These are phyloP conservation scores for Amblyjoppa proteus DNA, from an alignment of 2,888 invertebrate species.

Conservation along the genomic window DNA sequence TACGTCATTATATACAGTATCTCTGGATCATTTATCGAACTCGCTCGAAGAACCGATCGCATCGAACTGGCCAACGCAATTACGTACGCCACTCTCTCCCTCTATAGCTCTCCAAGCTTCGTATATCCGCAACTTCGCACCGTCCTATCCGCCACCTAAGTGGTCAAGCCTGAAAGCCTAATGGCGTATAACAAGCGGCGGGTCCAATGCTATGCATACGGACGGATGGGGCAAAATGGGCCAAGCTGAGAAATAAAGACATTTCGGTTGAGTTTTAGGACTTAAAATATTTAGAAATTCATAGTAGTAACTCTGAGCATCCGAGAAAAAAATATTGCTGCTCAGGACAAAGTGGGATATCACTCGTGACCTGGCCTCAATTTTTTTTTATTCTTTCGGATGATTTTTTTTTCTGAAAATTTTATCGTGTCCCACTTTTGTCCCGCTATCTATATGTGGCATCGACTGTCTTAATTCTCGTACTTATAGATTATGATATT, in stretches of 20 bases:
- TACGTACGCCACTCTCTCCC: neutral
- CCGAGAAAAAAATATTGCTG: too few species aligned
- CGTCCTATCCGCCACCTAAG: constrained; percentile 13
- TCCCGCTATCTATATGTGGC: too few species aligned
- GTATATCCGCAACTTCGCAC: neutral
- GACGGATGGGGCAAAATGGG: neutral
- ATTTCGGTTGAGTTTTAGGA: neutral
- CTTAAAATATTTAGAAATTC: neutral
- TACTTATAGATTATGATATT: too few species aligned
- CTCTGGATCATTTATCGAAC: constrained; percentile 21
- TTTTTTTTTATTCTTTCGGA: too few species aligned
- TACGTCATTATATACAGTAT: neutral
- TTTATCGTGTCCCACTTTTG: too few species aligned
- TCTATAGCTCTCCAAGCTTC: neutral
- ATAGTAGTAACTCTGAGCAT: too few species aligned
- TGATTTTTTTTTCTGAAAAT: too few species aligned
- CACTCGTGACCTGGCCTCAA: too few species aligned
- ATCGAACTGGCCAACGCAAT: constrained; percentile 25
- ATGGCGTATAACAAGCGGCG: constrained; percentile 25
- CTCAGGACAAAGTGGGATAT: too few species aligned
- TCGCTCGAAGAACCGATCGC: constrained; percentile 23
- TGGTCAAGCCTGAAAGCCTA: constrained; percentile 25
- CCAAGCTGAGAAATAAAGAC: neutral
- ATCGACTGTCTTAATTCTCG: too few species aligned
- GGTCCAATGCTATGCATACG: neutral